A percentile compares a stretch with the other conserved stretches of the same genome.
Conservation (phyloP, 2,888 invertebrate genomes). For the Noctuana brunneofusca region DNA sequence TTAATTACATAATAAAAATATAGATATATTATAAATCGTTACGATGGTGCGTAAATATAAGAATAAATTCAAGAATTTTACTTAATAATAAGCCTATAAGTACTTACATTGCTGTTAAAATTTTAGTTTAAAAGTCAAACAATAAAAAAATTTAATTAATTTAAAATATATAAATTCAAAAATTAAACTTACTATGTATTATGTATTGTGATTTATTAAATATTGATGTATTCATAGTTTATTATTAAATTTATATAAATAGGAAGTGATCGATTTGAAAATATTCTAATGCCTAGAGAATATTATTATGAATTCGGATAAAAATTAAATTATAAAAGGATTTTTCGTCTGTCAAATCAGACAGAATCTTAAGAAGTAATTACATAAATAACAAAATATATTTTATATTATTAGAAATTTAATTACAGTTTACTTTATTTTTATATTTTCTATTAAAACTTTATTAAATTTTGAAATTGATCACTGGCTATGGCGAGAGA, state of each 20-base stretch:
- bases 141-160: conserved; percentile 35
- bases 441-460: too few species aligned
- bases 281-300: background rate
- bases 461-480: conserved; percentile 45
- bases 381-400: too few species aligned
- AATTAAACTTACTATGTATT: conserved; percentile 8
- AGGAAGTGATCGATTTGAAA: conserved; percentile 46
- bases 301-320: too few species aligned
- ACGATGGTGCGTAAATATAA: conserved; percentile 47
- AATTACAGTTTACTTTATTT: too few species aligned
- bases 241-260: conserved; percentile 41
- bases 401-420: too few species aligned
- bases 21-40: conserved; percentile 11
- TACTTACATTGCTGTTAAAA: conserved; percentile 43
- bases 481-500: conserved; percentile 48
- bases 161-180: background rate
- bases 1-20: too few species aligned
- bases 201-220: conserved; percentile 40
- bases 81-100: conserved; percentile 44
- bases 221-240: conserved; percentile 46
- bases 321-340: too few species aligned
- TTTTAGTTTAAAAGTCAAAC: conserved; percentile 32
- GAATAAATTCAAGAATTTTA: conserved; percentile 38
- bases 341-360: too few species aligned
- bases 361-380: too few species aligned